Conservation (phyloP, 2,113 vertebrate genomes). For the Chrysemys picta region DNA sequence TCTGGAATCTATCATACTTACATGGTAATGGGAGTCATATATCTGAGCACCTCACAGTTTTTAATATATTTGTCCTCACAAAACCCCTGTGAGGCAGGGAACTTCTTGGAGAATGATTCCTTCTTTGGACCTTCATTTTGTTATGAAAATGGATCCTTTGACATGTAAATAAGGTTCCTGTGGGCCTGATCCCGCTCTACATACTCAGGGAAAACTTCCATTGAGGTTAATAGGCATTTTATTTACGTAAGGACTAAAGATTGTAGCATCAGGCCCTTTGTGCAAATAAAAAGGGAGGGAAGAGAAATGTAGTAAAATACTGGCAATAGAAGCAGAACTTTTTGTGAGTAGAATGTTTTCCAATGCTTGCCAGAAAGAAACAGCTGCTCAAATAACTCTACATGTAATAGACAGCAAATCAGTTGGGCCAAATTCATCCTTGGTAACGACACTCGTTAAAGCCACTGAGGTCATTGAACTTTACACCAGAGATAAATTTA, state of each 20-base stretch:
- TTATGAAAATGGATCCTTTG: not conserved
- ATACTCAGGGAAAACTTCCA: not conserved
- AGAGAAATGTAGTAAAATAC: not conserved
- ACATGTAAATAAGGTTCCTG: not conserved
- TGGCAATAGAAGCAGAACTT: not conserved
- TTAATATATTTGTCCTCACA: not conserved
- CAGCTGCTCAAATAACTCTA: not conserved
- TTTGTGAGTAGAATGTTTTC: not conserved
- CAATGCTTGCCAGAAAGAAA: not conserved
- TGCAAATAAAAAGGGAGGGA: not conserved
- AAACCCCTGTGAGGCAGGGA: not conserved
- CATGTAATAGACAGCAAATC: not conserved
- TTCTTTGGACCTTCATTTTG: not conserved
- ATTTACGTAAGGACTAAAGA: not conserved
- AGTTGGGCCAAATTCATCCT: not conserved
- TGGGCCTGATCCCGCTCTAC: not conserved
- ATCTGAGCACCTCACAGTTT: not conserved
- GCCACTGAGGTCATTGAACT: too few species aligned
- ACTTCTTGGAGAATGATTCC: not conserved
- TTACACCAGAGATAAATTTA: not conserved
- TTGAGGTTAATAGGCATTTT: not conserved
- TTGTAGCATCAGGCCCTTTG: too few species aligned
- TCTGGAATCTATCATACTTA: not conserved
- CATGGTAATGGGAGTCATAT: not conserved
- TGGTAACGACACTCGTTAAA: not conserved